phyloP scores from a whole-genome alignment of 1,140 invertebrate species.

The Heterodera carotae region DNA sequence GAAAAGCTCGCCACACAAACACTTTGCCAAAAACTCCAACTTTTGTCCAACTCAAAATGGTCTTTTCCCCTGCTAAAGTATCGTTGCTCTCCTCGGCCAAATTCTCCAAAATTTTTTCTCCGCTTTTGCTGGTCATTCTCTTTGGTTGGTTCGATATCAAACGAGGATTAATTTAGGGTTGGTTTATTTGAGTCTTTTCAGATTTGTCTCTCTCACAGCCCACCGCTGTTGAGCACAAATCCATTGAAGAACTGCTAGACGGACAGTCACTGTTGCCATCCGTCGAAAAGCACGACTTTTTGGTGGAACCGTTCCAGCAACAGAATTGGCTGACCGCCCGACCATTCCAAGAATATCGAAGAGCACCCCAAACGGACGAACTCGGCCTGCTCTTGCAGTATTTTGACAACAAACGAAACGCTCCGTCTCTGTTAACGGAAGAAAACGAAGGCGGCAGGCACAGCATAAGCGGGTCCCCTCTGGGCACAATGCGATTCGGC shows the following conservation, averaged over 20 bases:
- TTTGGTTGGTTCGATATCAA: background rate
- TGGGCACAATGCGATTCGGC: slow-evolving; percentile 63
- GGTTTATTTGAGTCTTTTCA: background rate
- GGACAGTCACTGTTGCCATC: background rate
- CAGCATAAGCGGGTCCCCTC: slow-evolving; percentile 29
- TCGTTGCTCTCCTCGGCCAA: no score
- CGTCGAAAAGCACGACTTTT: background rate
- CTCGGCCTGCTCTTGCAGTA: slow-evolving; percentile 42
- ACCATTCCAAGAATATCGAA: slow-evolving; percentile 23
- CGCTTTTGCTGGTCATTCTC: background rate
- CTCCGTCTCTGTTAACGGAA: slow-evolving; percentile 20
- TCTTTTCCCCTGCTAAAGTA: background rate
- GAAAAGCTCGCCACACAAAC: background rate
- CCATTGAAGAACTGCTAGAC: background rate
- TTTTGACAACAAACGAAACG: slow-evolving; percentile 43
- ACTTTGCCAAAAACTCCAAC: background rate
- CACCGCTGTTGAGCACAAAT: slow-evolving; percentile 15
- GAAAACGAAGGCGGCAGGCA: slow-evolving; percentile 17
- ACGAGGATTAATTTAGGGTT: background rate
- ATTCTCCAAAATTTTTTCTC: background rate
- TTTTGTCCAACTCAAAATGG: background rate
- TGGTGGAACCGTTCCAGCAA: slow-evolving; percentile 19
- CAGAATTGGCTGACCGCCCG: slow-evolving; percentile 29
- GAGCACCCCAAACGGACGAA: slow-evolving; percentile 38
- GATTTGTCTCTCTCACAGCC: slow-evolving; percentile 18